These are phyloP conservation scores for Panthera leo DNA, from an alignment of 2,113 vertebrate genomes.

Conservation along the genomic window DNA sequence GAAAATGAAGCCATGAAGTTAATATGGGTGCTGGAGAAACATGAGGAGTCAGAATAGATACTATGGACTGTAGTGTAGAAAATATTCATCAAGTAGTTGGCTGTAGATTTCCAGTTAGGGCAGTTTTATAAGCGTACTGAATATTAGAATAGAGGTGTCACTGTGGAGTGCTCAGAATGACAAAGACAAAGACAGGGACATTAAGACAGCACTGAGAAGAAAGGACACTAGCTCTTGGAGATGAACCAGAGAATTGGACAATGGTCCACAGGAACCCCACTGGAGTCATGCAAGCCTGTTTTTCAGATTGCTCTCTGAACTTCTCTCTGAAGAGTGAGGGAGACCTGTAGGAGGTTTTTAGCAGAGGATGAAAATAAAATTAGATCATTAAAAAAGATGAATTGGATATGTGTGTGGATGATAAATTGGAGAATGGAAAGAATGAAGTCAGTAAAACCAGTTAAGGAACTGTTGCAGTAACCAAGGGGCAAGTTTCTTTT, in stretches of 20 bases:
- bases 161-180: neutral
- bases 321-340: neutral
- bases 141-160: neutral
- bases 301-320: neutral
- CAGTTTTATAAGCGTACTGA: neutral
- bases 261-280: rapidly evolving
- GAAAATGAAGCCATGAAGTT: neutral
- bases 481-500: neutral
- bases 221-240: neutral
- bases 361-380: neutral
- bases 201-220: neutral
- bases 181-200: neutral
- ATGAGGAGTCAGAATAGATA: neutral
- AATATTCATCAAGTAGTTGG: neutral
- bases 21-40: neutral
- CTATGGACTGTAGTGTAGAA: neutral
- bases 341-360: neutral
- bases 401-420: neutral
- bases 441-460: neutral
- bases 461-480: neutral
- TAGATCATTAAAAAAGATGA: neutral
- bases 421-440: neutral
- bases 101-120: neutral
- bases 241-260: neutral
- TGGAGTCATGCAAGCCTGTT: neutral